phyloP scores from a whole-genome alignment of 2,113 vertebrate genomes.

The Vimba vimba region DNA sequence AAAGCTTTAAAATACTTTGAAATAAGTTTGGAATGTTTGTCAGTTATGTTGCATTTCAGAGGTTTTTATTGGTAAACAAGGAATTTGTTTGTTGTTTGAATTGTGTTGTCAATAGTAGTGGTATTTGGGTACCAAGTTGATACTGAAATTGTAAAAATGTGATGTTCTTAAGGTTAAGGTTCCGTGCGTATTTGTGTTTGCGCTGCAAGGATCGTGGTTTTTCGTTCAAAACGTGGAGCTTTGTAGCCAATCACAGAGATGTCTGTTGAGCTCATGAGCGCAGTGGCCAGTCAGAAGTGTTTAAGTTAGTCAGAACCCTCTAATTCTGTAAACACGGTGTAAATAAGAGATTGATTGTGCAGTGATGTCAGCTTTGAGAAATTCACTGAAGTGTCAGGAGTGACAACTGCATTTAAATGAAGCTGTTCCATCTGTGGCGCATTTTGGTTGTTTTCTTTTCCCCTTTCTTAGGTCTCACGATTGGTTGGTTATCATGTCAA shows the following conservation, averaged over 20 bases:
- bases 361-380: not conserved
- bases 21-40: too few species aligned
- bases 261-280: not conserved
- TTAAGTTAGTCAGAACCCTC: not conserved
- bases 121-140: too few species aligned
- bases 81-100: too few species aligned
- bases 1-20: too few species aligned
- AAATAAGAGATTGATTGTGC: not conserved
- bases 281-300: not conserved
- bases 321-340: not conserved
- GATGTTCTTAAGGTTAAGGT: not conserved
- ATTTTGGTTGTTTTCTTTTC: too few species aligned
- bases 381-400: not conserved
- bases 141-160: too few species aligned
- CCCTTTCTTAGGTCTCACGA: too few species aligned
- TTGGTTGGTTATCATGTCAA: too few species aligned
- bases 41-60: too few species aligned
- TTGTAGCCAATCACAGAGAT: not conserved
- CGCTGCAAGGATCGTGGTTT: not conserved
- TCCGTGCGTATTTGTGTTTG: not conserved
- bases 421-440: too few species aligned
- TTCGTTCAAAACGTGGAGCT: not conserved
- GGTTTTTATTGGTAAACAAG: too few species aligned
- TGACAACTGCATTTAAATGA: not conserved
- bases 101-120: too few species aligned